Percentiles rank a stretch among this genome's conserved stretches.
These are phyloP conservation scores for Caloenas nicobarica DNA, from an alignment of 2,113 vertebrate species.

Conservation along the genomic window DNA sequence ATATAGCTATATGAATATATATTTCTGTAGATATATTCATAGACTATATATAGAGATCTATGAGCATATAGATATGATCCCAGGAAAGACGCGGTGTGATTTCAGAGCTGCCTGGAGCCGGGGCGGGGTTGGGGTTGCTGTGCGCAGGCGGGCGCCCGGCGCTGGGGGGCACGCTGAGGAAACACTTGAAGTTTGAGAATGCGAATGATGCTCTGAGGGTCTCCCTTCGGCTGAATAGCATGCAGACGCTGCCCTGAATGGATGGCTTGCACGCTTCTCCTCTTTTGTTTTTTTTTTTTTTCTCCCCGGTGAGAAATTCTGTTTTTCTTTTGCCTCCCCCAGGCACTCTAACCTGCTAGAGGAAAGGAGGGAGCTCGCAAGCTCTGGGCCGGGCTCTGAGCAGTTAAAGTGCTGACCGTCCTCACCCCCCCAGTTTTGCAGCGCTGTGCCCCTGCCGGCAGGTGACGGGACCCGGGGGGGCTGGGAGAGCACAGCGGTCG, in stretches of 20 bases:
- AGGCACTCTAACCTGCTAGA: fast-evolving
- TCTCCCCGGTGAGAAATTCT: neutral
- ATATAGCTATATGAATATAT: neutral
- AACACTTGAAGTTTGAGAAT: fast-evolving
- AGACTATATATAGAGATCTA: neutral
- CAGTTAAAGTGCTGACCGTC: neutral
- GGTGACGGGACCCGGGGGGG: neutral
- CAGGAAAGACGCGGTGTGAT: fast-evolving
- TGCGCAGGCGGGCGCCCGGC: neutral
- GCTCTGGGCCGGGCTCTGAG: neutral
- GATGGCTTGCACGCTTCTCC: neutral
- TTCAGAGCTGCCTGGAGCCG: neutral
- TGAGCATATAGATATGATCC: neutral
- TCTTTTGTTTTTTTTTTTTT: no score
- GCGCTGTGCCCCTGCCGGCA: neutral
- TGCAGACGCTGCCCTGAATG: neutral
- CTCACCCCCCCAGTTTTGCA: fast-evolving
- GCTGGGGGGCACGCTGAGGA: conserved; percentile 50
- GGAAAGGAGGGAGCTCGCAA: neutral
- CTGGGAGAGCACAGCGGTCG: fast-evolving
- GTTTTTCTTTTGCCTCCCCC: neutral
- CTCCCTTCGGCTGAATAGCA: neutral
- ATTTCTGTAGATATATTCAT: no score
- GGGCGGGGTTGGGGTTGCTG: neutral
- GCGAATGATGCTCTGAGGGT: fast-evolving